phyloP scores from a whole-genome alignment of 2,888 invertebrate genomes.

The Drosophila robusta region DNA sequence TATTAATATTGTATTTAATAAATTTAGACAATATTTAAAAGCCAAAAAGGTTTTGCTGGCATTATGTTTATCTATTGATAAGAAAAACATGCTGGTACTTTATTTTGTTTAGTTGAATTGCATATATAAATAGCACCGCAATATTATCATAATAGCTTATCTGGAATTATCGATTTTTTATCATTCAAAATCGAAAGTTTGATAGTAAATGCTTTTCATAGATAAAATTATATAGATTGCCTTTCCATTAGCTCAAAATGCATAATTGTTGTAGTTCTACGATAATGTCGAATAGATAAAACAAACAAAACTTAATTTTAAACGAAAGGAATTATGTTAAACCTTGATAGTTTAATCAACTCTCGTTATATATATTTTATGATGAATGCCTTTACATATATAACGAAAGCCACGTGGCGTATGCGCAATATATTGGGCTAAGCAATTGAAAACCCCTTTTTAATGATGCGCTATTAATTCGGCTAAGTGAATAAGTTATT shows the following conservation, averaged over 20 bases:
- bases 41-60: not conserved
- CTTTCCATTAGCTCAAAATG: not conserved
- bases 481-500: conserved; percentile 60
- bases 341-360: not conserved
- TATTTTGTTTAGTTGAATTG: not conserved
- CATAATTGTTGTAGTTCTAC: not conserved
- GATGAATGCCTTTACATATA: not conserved
- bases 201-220: not conserved
- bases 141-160: conserved; percentile 13
- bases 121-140: not conserved
- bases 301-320: not conserved
- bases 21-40: too few relatives aligned
- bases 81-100: not conserved
- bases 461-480: conserved; percentile 55
- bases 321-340: too few relatives aligned
- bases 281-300: not conserved
- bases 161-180: conserved; percentile 8
- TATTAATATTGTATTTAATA: too few relatives aligned
- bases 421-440: conserved; percentile 10
- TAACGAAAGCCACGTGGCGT: conserved; percentile 21
- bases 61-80: conserved; percentile 1
- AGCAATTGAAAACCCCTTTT: conserved; percentile 31
- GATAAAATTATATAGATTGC: not conserved
- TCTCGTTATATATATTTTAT: not conserved
- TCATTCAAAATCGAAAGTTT: conserved; percentile 5